Evolutionary conservation across 2,113 vertebrate genomes (phyloP), one percentile per base, ranked within the genome.

Genomic region (Protomyctophum bolini): DNA sequence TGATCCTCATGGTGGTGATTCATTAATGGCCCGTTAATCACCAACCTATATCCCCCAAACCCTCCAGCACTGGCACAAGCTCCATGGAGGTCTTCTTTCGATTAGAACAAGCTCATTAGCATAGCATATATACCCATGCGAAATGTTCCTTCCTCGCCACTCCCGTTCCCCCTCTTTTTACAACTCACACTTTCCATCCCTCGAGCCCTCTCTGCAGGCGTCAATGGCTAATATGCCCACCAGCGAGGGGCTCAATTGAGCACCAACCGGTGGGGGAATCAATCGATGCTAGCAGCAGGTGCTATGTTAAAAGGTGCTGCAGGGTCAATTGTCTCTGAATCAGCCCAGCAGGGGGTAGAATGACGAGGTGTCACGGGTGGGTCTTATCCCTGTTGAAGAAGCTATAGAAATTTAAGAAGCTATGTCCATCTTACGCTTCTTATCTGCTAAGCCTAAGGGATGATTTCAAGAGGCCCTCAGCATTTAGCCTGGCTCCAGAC

Each of bases 221-320:
- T 63, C 79, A 82, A 86, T 73, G 67, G 63, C 15, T 14, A 10
- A 55, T 55, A 21, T 48, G 33, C 11, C 2, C 66, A 63, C 63
- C 65, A 60, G 51, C 51, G 48, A 80, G 77, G 45, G 63, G 83
- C 74, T 89, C 82, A 60, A 69, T 77, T 76, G 73, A 74, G 66
- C 45, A 0, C 57, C 69, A 81, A 70, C 81, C 67, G 77, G 81
- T 84, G 63, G 57, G 65, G 33, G 76, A 86, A 84, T 86, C 79
- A 77, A 84, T 90, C 63, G 69, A 81, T 80, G 74, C 33, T 58
- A 66, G 10, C 81, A 85, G 85, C 81, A 85, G 85, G 84, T 83
- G 62, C 59, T 28, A 72, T 68, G 73, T 81, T 83, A 81, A 88
- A 88, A 58, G 81, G 79, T 71, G 63, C 76, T 15, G 68, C 74